Conservation (phyloP, 2,797 vertebrate species). For the Linurgus olivaceus region DNA sequence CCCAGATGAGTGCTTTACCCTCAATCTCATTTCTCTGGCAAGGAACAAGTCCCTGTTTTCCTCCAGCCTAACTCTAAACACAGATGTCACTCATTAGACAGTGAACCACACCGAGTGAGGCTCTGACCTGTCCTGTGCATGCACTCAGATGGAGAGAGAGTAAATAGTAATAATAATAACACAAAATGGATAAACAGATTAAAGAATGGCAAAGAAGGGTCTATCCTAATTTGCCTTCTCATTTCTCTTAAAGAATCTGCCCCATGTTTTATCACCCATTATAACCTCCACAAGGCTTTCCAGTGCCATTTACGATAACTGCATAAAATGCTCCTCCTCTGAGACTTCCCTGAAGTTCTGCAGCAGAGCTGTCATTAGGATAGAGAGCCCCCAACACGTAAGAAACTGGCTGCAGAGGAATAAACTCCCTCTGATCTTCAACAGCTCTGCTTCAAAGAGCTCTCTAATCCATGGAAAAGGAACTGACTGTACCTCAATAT, state of each 20-base stretch:
- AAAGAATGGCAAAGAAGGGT: neutral
- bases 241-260: neutral
- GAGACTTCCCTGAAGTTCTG: neutral
- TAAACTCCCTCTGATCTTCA: constrained; percentile 37
- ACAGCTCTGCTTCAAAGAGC: constrained; percentile 16
- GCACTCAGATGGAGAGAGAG: neutral
- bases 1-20: neutral
- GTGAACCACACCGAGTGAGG: neutral
- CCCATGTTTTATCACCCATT: neutral
- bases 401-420: neutral
- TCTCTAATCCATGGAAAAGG: neutral
- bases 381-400: neutral
- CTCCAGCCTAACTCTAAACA: neutral
- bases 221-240: neutral
- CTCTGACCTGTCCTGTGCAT: neutral
- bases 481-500: constrained; percentile 34
- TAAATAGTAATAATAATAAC: neutral
- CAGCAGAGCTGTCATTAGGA: neutral
- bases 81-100: neutral
- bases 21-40: neutral
- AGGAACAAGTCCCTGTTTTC: neutral
- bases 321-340: neutral
- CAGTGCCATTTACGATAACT: neutral
- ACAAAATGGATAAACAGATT: neutral
- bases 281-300: neutral